phyloP scores from a whole-genome alignment of 2,797 vertebrate species.

The Labroides dimidiatus region DNA sequence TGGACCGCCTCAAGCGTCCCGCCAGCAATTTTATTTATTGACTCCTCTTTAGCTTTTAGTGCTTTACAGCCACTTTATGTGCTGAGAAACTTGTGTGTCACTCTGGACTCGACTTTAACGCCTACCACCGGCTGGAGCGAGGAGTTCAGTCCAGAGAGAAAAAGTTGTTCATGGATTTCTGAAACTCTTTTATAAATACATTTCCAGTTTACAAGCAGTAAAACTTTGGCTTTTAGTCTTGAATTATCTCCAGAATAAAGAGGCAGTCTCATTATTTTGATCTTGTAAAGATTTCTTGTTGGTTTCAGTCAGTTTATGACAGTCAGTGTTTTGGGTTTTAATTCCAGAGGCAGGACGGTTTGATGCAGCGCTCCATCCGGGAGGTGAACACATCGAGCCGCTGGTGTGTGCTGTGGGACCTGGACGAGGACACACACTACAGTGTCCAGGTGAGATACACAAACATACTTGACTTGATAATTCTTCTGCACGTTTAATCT shows the following conservation, averaged over 20 bases:
- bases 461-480: not conserved
- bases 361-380: slow-evolving; percentile 95
- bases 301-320: no score
- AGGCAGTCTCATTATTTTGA: no score
- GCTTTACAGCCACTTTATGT: slow-evolving; percentile 26
- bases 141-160: no score
- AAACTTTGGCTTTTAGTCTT: no score
- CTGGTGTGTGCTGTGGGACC: slow-evolving; percentile 95
- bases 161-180: not conserved
- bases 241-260: no score
- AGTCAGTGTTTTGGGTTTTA: not conserved
- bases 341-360: slow-evolving; percentile 92
- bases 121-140: not conserved
- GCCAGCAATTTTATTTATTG: slow-evolving; percentile 49
- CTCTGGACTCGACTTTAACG: slow-evolving; percentile 14
- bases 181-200: no score
- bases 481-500: no score
- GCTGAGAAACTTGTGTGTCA: slow-evolving; percentile 23
- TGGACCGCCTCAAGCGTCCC: slow-evolving; percentile 45
- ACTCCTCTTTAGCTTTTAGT: slow-evolving; percentile 41
- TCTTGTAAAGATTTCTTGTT: no score
- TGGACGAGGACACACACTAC: slow-evolving; percentile 96
- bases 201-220: no score
- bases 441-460: slow-evolving; percentile 86
- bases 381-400: slow-evolving; percentile 97